A percentile compares a stretch with the other conserved stretches of the same genome.
These are phyloP conservation scores for Antheraea yamamai DNA, from an alignment of 2,888 invertebrate species.

Conservation along the genomic window DNA sequence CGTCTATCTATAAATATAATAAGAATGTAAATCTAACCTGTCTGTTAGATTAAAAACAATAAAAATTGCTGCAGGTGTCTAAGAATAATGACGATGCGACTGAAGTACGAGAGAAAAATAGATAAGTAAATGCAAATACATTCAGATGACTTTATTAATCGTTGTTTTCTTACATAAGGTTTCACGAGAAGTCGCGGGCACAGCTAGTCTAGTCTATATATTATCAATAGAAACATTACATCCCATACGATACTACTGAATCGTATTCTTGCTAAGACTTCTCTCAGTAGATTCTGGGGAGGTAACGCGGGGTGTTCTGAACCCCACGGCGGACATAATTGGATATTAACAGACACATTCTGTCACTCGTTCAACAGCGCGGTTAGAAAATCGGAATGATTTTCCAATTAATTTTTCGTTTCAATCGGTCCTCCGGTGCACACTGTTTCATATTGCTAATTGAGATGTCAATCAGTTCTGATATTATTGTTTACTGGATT, in stretches of 20 bases:
- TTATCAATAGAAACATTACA: background rate
- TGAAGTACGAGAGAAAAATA: no score
- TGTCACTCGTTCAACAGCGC: constrained; percentile 54
- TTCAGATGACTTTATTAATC: no score
- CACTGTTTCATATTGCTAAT: constrained; percentile 33
- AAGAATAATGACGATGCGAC: no score
- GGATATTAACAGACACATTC: constrained; percentile 68
- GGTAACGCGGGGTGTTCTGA: background rate
- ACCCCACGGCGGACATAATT: constrained; percentile 49
- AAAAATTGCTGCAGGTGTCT: no score
- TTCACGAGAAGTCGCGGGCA: no score
- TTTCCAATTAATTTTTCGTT: constrained; percentile 69
- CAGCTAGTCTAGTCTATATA: no score
- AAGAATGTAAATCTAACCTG: no score
- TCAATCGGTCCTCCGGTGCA: constrained; percentile 38
- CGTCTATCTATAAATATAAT: no score
- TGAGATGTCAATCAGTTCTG: constrained; percentile 38
- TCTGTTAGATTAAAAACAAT: no score
- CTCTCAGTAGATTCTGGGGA: background rate
- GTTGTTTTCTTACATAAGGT: no score
- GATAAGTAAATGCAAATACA: no score
- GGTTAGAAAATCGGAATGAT: constrained; percentile 65
- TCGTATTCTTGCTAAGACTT: background rate
- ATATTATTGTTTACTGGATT: background rate
- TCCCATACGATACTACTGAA: background rate